Percentiles rank a stretch among this genome's conserved stretches.
These are phyloP conservation scores for Lathamus discolor DNA, from an alignment of 2,113 vertebrate genomes.

Conservation along the genomic window DNA sequence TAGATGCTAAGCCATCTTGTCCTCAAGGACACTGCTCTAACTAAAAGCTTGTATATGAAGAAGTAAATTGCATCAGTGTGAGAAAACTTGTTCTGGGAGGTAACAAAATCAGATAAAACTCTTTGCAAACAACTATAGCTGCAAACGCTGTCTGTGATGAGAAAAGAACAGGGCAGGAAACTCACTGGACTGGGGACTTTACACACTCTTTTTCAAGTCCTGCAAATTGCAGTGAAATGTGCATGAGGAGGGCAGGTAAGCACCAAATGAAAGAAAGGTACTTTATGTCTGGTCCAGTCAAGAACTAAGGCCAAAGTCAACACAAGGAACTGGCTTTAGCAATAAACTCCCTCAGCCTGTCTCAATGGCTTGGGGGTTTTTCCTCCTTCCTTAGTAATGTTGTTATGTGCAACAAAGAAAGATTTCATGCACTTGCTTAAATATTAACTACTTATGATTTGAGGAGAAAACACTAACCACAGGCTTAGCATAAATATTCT, in stretches of 20 bases:
- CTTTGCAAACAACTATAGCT: neutral
- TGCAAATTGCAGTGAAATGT: neutral
- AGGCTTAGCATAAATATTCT: neutral
- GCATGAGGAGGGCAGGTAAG: neutral
- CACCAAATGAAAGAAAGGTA: neutral
- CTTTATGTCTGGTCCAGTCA: slow-evolving; percentile 5
- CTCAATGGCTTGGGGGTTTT: neutral
- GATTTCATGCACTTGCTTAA: neutral
- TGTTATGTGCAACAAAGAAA: neutral
- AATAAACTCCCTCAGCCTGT: neutral
- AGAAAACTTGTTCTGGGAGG: neutral
- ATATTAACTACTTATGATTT: neutral
- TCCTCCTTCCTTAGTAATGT: neutral
- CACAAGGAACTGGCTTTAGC: neutral
- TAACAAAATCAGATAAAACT: slow-evolving; percentile 8
- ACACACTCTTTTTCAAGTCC: neutral
- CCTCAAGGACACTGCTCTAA: neutral
- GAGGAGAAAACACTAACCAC: neutral
- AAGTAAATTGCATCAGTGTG: neutral
- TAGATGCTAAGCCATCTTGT: neutral
- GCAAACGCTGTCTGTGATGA: neutral
- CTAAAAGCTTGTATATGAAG: neutral
- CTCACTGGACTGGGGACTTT: neutral
- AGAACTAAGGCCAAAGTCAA: slow-evolving; percentile 25
- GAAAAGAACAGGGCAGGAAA: neutral